phyloP scores from a whole-genome alignment of 2,113 vertebrate genomes.

The Nymphicus hollandicus region DNA sequence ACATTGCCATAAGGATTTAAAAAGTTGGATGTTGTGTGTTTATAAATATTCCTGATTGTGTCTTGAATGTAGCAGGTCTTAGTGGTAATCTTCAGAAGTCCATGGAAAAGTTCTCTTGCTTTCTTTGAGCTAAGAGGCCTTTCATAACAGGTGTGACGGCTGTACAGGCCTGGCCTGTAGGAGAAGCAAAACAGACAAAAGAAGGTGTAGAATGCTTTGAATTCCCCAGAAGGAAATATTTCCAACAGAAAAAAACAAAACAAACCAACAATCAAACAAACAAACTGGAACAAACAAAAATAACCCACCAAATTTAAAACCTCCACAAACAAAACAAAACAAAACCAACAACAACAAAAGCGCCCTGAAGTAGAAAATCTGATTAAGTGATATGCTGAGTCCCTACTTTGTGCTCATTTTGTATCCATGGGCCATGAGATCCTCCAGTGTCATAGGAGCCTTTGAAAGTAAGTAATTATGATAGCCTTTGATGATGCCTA shows the following conservation, averaged over 20 bases:
- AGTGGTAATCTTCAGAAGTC: background rate
- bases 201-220: background rate
- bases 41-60: background rate
- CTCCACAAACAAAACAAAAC: background rate
- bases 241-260: background rate
- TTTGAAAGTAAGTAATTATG: background rate
- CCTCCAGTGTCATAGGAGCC: background rate
- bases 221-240: background rate
- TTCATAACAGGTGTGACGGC: background rate
- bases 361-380: background rate
- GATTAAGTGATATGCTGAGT: background rate
- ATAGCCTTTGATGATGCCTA: background rate
- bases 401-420: background rate
- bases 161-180: background rate
- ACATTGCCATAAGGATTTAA: background rate
- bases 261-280: background rate
- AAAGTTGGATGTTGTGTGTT: background rate
- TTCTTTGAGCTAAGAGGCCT: background rate
- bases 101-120: background rate
- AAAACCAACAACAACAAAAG: background rate
- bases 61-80: background rate
- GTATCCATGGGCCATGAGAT: background rate
- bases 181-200: background rate
- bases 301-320: background rate
- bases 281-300: background rate